phyloP scores from a whole-genome alignment of 2,888 invertebrate genomes.

The Melieria crassipennis region DNA sequence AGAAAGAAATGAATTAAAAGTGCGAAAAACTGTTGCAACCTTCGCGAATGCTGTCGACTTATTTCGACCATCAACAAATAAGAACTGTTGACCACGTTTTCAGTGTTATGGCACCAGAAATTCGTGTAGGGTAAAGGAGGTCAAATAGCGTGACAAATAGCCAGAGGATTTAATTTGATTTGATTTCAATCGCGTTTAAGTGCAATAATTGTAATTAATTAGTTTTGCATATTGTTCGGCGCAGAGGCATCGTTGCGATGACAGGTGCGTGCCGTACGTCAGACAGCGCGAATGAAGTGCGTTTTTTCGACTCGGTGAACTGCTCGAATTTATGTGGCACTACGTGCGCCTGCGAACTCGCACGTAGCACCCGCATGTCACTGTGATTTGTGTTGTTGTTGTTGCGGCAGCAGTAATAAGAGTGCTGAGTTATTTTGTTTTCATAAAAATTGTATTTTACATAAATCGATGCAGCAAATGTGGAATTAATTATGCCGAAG shows the following conservation, averaged over 20 bases:
- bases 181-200: no score
- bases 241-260: not conserved
- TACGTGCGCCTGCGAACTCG: conserved; percentile 15
- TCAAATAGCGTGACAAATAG: no score
- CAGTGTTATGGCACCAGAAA: no score
- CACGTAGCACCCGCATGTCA: conserved; percentile 24
- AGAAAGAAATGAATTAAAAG: no score
- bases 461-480: conserved; percentile 26
- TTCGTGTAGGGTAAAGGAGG: no score
- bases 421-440: conserved; percentile 23
- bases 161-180: no score
- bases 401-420: conserved; percentile 3
- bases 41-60: no score
- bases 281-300: conserved; percentile 13
- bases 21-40: no score
- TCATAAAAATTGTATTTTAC: conserved; percentile 11
- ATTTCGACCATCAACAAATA: no score
- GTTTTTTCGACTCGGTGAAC: not conserved
- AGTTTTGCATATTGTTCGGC: conserved; percentile 61
- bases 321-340: not conserved
- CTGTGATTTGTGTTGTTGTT: conserved; percentile 12
- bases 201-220: conserved; percentile 63
- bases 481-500: conserved; percentile 27
- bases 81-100: no score
- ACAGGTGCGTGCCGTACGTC: not conserved